Conservation (phyloP, 2,797 vertebrate genomes). For the Apodemus agrarius region DNA sequence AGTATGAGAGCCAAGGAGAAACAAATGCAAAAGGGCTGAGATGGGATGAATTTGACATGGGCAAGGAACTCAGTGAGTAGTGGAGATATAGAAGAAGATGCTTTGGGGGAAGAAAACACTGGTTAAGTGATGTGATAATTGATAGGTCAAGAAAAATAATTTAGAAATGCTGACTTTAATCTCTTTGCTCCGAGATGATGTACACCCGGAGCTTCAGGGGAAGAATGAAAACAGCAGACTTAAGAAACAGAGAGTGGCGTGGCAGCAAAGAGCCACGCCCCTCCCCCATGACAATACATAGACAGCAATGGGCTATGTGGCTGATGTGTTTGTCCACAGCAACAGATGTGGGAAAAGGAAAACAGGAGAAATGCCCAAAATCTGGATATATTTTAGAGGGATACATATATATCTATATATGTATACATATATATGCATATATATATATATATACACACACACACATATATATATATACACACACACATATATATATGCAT, state of each 20-base stretch:
- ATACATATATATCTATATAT: too few species aligned
- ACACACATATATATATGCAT: too few species aligned
- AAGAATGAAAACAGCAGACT: neutral
- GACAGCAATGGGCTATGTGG: neutral
- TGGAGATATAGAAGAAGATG: neutral
- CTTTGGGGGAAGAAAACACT: neutral
- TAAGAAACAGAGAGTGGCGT: neutral
- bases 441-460: too few species aligned
- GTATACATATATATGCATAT: too few species aligned
- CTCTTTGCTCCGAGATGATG: neutral
- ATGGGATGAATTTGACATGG: neutral
- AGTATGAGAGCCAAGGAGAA: neutral
- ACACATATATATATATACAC: neutral
- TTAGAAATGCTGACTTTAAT: neutral
- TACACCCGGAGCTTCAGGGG: neutral
- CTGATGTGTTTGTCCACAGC: neutral
- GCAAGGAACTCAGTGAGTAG: neutral
- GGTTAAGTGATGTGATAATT: neutral
- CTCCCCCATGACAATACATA: neutral
- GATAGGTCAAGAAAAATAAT: neutral
- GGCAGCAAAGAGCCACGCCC: neutral
- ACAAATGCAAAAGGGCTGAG: neutral
- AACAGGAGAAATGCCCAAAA: neutral
- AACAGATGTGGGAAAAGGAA: neutral
- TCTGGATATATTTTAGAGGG: neutral